Evolutionary conservation across 1,140 invertebrate species (phyloP), one percentile per base, ranked within the genome.

Genomic region (Drosophila busckii): DNA sequence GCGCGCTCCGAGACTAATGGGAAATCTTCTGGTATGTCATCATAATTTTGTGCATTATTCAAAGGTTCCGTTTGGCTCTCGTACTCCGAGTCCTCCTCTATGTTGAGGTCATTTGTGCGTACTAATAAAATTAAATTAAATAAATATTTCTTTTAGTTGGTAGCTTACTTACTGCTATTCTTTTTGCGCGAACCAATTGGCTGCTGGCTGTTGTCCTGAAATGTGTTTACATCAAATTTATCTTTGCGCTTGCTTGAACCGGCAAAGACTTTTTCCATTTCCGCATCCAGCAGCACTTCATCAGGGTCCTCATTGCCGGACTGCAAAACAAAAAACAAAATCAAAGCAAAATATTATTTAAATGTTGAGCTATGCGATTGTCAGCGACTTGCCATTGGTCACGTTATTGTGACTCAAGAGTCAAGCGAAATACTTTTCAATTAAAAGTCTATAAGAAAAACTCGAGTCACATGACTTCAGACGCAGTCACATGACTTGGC

Each of bases 261-360:
- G 69, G 91, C 91, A 86, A 93, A 94, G 54, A 94, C 92, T 88
- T 93, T 93, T 84, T 93, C 93, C 90, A 93, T 93, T 89, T 93
- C 93, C 87, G 93, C 92, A 88, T 94, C 93, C 87, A 94, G 88
- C 60, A 91, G 90, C 59, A 92, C 90, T 85, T 91, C 91, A 83
- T 90, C 88, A 88, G 90, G 89, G 82, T 90, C 85, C 83, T 90
- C 90, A 90, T 91, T 88, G 63, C 89, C 89, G 85, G 89, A 88
- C 78, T 87, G 70, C 87, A 89, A 54, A 9, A 8, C 17, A 32
- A 22, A 28, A 29, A n/a, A 8, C 10, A 16, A 2, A 17, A 10
- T 31, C 4, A 29, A 32, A 35, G 10, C 40, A 31, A 9, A 42
- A 52, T 54, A n/a, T 63, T 50, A 59, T 15, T 71, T 46, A 71